Conservation (phyloP, 2,797 vertebrate species). For the Hemitrygon akajei region DNA sequence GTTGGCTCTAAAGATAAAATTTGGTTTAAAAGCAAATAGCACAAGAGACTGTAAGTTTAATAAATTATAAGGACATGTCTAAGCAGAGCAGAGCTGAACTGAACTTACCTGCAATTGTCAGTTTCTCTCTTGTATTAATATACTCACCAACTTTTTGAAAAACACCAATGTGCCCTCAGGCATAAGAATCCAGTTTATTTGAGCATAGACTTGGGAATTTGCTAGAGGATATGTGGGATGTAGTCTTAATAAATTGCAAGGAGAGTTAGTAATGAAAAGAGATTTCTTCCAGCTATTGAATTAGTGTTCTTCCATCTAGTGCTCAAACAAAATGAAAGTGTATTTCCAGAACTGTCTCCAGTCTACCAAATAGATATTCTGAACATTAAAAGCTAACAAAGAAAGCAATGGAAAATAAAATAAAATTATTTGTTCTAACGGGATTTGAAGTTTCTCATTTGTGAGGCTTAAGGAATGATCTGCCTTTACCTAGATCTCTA, state of each 20-base stretch:
- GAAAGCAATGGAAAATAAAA: too few species aligned
- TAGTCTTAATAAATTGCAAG: background rate
- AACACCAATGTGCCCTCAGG: background rate
- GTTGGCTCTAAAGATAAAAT: background rate
- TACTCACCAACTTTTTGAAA: background rate
- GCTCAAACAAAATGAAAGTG: background rate
- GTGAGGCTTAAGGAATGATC: too few species aligned
- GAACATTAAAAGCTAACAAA: too few species aligned
- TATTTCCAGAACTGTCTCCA: background rate
- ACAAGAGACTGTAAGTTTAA: background rate
- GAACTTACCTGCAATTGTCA: background rate
- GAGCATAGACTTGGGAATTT: background rate
- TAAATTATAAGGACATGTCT: background rate
- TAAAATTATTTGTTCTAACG: too few species aligned
- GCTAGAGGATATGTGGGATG: background rate
- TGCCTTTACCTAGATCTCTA: too few species aligned
- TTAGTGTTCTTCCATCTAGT: background rate
- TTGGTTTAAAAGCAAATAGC: background rate
- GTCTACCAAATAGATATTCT: too few species aligned
- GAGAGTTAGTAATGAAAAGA: background rate
- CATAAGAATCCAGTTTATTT: background rate
- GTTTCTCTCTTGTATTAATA: background rate
- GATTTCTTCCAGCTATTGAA: background rate
- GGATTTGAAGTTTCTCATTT: too few species aligned
- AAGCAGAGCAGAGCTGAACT: background rate